A percentile compares a stretch with the other conserved stretches of the same genome.
Conservation (phyloP, 2,888 invertebrate genomes). For the Cephalotes varians region DNA sequence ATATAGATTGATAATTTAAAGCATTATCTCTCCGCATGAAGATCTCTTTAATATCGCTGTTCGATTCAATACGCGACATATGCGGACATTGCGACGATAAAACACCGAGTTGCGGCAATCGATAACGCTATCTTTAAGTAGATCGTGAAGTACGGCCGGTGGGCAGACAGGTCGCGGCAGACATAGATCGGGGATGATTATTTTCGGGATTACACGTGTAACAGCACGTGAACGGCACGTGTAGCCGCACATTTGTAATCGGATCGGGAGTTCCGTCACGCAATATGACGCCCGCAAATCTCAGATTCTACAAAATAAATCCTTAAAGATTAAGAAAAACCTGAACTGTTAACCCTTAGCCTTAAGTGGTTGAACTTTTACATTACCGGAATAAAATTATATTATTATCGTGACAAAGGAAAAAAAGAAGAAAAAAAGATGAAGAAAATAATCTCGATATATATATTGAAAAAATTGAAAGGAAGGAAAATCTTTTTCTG, state of each 20-base stretch:
- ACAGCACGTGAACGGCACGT: no score
- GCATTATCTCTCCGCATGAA: neutral
- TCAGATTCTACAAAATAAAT: neutral
- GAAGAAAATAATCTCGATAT: neutral
- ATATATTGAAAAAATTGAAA: neutral
- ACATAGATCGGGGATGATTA: constrained; percentile 60
- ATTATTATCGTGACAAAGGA: neutral
- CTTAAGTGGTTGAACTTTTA: constrained; percentile 22
- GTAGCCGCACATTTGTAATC: constrained; percentile 39
- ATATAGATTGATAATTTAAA: constrained; percentile 9
- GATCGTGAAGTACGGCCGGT: constrained; percentile 43
- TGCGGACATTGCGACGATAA: constrained; percentile 29
- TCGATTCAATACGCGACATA: constrained; percentile 10
- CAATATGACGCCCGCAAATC: constrained; percentile 32
- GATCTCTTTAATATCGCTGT: neutral
- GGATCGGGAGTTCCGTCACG: constrained; percentile 15
- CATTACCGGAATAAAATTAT: constrained; percentile 13
- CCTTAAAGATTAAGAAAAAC: neutral
- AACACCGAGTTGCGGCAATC: constrained; percentile 34
- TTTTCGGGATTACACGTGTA: constrained; percentile 68
- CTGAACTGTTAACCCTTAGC: neutral
- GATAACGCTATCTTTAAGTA: constrained; percentile 64
- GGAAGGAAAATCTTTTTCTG: neutral
- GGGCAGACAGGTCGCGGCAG: constrained; percentile 46
- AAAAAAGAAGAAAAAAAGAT: neutral